Base-by-base conservation (phyloP, 2,888 invertebrate species). In the Clistopyga incitator region DNA sequence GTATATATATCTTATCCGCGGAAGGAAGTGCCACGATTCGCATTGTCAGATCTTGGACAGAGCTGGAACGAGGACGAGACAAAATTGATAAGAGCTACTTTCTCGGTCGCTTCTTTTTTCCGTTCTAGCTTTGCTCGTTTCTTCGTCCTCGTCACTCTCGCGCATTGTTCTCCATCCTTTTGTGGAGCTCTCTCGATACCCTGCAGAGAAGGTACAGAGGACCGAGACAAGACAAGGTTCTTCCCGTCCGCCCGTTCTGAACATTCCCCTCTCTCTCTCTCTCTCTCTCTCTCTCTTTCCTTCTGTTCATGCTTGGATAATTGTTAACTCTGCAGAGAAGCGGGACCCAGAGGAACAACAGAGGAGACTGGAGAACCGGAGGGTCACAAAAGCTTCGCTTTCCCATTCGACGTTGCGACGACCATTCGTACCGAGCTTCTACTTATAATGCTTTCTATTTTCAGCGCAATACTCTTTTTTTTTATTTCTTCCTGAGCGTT, bases 1-100 rank as follows among this genome's bases (percentile, higher is more conserved):
- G 72, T 64, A 81, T 76, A 81, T 76, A 84, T 84, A 76, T 84
- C 77, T 84, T 77, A 80, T 79, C 71, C 76, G 11, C 52, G 18
- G 70, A 70, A 78, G 64, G 50, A 84, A 75, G 61, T 54, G 74
- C 56, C 76, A 64, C 59, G 29, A 68, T 82, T 76, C 77, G 79
- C 77, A 82, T 82, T 84, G 84, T 84, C 77, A 65, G 61, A 68
- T 42, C 42, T 52, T 78, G 70, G 79, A 82, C 65, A 38, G 34
- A 45, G 79, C n/a, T 74, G 18, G 67, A 67, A 20, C 38, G 18
- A 64, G 38, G 34, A 61, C 70, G 67, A 74, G 61, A 74, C 76
- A 42, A 79, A 78, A 78, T 85, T 85, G 80, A 82, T 81, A 78
- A 85, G 75, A 78, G 68, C 18, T 64, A 64, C 64, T 59, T 50